Evolutionary conservation across 1,140 invertebrate species (phyloP).

Genomic region (Bemisia tabaci): DNA sequence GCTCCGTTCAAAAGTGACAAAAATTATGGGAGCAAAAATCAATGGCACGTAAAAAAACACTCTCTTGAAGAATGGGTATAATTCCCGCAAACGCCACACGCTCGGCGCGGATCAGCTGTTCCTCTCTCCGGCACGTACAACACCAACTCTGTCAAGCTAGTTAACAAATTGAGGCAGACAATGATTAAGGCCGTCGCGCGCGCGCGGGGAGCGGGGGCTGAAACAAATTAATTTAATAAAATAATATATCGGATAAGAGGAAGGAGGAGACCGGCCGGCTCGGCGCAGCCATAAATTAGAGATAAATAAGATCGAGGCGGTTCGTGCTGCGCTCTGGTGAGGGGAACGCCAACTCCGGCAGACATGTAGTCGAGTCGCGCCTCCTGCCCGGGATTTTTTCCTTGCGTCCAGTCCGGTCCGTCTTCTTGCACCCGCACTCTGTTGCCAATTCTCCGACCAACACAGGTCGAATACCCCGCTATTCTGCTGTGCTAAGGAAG

Average conservation of each 20-base stretch:
- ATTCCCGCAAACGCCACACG: neutral
- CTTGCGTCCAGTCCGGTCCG: too few species aligned
- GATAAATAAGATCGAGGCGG: neutral
- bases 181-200: neutral
- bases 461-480: too few species aligned
- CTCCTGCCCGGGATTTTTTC: too few species aligned
- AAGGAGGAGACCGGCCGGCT: neutral
- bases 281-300: neutral
- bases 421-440: too few species aligned
- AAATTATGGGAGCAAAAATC: neutral
- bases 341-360: neutral
- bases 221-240: conserved; percentile 1
- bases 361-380: neutral
- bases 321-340: neutral
- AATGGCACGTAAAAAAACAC: neutral
- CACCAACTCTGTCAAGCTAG: neutral
- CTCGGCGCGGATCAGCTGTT: neutral
- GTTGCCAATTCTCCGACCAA: too few species aligned
- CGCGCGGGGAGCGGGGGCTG: neutral
- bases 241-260: neutral
- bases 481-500: too few species aligned
- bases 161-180: neutral
- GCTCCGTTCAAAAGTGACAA: neutral
- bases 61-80: neutral
- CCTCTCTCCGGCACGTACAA: neutral